A percentile compares a stretch with the other conserved stretches of the same genome.
phyloP scores from a whole-genome alignment of 2,113 vertebrate species.

The Lichenostomus cassidix region DNA sequence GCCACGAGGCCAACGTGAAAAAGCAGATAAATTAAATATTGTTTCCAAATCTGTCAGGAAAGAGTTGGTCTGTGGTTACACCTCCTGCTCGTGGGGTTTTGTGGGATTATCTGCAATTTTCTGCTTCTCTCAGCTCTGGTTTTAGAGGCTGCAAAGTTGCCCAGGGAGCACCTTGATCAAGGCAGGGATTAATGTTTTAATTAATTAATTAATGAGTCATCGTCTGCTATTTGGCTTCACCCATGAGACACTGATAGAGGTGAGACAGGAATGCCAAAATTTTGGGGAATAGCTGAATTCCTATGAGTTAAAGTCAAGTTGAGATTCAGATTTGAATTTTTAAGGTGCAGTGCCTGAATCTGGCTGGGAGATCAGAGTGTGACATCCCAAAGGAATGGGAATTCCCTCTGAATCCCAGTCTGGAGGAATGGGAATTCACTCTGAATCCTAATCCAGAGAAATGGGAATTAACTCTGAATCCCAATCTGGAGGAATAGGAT shows the following conservation, averaged over 20 bases:
- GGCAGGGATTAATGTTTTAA: neutral
- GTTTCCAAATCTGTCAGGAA: neutral
- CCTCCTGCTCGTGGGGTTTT: neutral
- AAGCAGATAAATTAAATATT: neutral
- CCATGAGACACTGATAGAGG: rapidly evolving
- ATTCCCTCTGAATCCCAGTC: neutral
- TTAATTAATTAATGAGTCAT: neutral
- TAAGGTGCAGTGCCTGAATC: neutral
- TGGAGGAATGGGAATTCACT: neutral
- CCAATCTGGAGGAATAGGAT: too few relatives aligned
- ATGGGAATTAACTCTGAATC: neutral
- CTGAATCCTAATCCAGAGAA: rapidly evolving
- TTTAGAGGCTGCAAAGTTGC: neutral
- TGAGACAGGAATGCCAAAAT: neutral
- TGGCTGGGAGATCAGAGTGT: rapidly evolving
- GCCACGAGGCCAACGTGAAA: neutral
- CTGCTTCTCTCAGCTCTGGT: neutral
- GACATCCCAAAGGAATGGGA: neutral
- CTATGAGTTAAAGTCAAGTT: rapidly evolving
- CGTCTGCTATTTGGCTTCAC: neutral
- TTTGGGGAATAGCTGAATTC: neutral
- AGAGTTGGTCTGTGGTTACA: neutral
- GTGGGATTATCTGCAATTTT: rapidly evolving
- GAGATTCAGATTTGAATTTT: neutral
- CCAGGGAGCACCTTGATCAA: neutral